Evolutionary conservation across 2,113 vertebrate species (phyloP).

Genomic region (Scophthalmus maximus): DNA sequence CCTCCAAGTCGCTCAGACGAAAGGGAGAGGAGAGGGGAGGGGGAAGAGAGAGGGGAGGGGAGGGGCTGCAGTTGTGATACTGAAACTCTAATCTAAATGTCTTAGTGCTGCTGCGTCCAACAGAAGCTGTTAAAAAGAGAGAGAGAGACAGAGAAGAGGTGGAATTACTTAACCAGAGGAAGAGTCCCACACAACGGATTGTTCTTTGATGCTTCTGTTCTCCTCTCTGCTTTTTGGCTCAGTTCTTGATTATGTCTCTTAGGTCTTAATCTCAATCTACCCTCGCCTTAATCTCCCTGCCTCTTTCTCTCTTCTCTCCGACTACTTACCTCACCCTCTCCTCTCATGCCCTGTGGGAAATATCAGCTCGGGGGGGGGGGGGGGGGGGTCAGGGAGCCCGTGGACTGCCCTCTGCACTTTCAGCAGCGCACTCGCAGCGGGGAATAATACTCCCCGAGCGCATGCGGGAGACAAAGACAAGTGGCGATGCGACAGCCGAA

Average conservation of each 20-base stretch:
- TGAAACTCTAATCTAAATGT: conserved; percentile 13
- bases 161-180: conserved; percentile 43
- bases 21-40: conserved; percentile 11
- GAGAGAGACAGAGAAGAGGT: conserved; percentile 16
- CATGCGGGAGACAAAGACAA: conserved; percentile 60
- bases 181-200: conserved; percentile 31
- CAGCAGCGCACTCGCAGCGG: conserved; percentile 41
- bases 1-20: conserved; percentile 54
- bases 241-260: conserved; percentile 26
- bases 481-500: conserved; percentile 67
- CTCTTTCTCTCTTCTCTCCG: conserved; percentile 20
- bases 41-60: conserved; percentile 21
- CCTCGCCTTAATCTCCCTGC: conserved; percentile 22
- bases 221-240: conserved; percentile 17
- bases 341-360: conserved; percentile 48
- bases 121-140: conserved; percentile 42
- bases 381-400: conserved; percentile 53
- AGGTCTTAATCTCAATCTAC: conserved; percentile 25
- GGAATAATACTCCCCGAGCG: conserved; percentile 53
- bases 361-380: conserved; percentile 27
- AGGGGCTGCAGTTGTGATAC: conserved; percentile 47
- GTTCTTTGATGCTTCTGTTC: conserved; percentile 22
- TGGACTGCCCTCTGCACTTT: conserved; percentile 67
- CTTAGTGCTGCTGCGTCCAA: conserved; percentile 43
- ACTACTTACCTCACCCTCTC: conserved; percentile 62